phyloP scores from a whole-genome alignment of 2,888 invertebrate genomes.

The Ochlodes sylvanus region DNA sequence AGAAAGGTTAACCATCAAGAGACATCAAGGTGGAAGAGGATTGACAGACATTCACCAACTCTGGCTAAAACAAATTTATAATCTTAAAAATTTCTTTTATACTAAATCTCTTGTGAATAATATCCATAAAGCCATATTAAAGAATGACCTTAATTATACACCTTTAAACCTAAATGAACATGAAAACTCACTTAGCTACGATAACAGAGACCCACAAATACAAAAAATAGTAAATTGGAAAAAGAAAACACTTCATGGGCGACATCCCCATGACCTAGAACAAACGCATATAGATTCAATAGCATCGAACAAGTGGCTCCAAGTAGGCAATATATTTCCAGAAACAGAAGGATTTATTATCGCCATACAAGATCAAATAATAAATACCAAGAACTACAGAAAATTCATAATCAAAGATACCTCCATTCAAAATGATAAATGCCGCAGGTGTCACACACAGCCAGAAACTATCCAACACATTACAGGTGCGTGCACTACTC shows the following conservation, averaged over 20 bases:
- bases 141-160: constrained; percentile 28
- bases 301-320: neutral
- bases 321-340: neutral
- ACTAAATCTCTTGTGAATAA: constrained; percentile 16
- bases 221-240: neutral
- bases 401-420: constrained; percentile 32
- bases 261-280: neutral
- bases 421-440: constrained; percentile 28
- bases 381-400: constrained; percentile 32
- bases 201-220: neutral
- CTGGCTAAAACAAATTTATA: constrained; percentile 28
- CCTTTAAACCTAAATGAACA: constrained; percentile 23
- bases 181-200: neutral
- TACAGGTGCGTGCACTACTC: constrained; percentile 38
- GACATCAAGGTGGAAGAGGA: constrained; percentile 34
- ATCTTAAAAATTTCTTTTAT: constrained; percentile 19
- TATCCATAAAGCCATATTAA: constrained; percentile 25
- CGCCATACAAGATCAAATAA: constrained; percentile 28
- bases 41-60: constrained; percentile 19
- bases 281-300: neutral
- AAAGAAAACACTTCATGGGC: neutral
- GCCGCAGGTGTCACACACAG: constrained; percentile 36
- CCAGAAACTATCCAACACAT: constrained; percentile 45
- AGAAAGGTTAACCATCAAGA: constrained; percentile 36
- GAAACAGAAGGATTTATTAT: constrained; percentile 29